phyloP scores from a whole-genome alignment of 2,113 vertebrate species.

The Syngnathoides biaculeatus region DNA sequence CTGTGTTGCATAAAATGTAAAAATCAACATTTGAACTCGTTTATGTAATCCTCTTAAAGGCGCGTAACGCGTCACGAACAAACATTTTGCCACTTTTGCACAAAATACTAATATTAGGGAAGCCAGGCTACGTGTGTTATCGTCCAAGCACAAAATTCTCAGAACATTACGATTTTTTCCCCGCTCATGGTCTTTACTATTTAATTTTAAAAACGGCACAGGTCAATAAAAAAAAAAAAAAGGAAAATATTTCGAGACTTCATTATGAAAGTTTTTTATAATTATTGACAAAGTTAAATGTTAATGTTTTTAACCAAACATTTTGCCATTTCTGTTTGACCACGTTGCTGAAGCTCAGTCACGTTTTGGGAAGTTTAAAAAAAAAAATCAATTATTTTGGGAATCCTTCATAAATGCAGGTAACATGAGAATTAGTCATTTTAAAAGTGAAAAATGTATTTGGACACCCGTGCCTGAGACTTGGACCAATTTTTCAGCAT shows the following conservation, averaged over 20 bases:
- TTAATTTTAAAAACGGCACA: too few species aligned
- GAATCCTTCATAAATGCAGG: not conserved
- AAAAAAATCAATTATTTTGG: not conserved
- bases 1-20: too few species aligned
- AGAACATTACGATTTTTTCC: too few species aligned
- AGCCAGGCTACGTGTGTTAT: not conserved
- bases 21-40: too few species aligned
- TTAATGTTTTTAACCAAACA: not conserved
- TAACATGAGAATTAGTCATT: not conserved
- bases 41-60: too few species aligned
- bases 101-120: not conserved
- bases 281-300: too few species aligned
- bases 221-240: too few species aligned
- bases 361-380: not conserved
- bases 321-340: not conserved
- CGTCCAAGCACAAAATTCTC: not conserved
- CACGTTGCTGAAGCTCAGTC: too few species aligned
- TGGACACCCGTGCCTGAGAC: not conserved
- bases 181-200: too few species aligned
- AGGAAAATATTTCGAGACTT: too few species aligned
- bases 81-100: not conserved
- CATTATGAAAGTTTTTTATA: too few species aligned
- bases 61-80: not conserved
- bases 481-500: not conserved
- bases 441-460: not conserved